phyloP scores from a whole-genome alignment of 2,113 vertebrate genomes.

The Rhizomys pruinosus region DNA sequence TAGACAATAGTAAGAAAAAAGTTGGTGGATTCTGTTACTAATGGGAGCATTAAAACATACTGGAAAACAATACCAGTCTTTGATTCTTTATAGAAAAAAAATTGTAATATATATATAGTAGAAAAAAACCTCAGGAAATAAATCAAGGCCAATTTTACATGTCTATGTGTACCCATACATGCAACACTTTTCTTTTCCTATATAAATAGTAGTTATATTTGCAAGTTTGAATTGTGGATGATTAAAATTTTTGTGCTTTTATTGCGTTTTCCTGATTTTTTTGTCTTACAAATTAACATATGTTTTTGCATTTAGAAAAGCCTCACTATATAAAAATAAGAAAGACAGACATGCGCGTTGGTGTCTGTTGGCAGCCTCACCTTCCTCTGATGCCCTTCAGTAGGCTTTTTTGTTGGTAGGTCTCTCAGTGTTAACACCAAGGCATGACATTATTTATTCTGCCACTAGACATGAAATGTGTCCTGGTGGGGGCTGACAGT shows the following conservation, averaged over 20 bases:
- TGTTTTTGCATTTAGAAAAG: constrained; percentile 11
- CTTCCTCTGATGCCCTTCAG: not conserved
- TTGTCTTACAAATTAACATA: not conserved
- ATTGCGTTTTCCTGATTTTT: not conserved
- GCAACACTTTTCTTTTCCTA: not conserved
- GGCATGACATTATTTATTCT: not conserved
- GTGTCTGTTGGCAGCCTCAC: not conserved
- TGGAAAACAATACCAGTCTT: not conserved
- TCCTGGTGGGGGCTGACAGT: not conserved
- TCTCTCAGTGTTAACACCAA: not conserved
- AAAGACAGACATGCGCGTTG: not conserved
- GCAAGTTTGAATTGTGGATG: not conserved
- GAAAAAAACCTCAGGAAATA: constrained; percentile 9
- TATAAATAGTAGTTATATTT: constrained; percentile 14
- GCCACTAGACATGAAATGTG: not conserved
- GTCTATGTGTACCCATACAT: not conserved
- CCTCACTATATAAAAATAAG: not conserved
- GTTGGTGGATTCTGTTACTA: not conserved
- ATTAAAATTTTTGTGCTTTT: constrained; percentile 46
- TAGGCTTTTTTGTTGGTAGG: not conserved
- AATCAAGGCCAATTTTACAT: not conserved
- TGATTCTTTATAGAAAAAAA: not conserved
- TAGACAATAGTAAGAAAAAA: not conserved
- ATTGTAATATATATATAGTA: not conserved
- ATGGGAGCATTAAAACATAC: not conserved